These are phyloP conservation scores for Otus sunia DNA, from an alignment of 2,113 vertebrate species.

Conservation along the genomic window DNA sequence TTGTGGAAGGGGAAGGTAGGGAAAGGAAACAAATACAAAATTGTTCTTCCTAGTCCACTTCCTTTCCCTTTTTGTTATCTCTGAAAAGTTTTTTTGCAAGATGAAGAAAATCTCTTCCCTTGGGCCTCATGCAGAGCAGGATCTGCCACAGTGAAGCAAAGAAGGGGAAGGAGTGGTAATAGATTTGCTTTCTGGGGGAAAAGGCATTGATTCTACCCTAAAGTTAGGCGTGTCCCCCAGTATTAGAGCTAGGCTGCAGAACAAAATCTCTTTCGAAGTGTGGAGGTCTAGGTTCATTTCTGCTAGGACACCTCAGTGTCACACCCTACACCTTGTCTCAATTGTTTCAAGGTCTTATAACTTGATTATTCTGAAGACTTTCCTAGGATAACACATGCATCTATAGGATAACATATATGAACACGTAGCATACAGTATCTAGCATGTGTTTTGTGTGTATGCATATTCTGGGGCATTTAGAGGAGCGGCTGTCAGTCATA, in stretches of 20 bases:
- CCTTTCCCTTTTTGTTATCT: not conserved
- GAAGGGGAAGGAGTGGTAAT: not conserved
- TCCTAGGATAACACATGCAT: not conserved
- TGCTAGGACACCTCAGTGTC: not conserved
- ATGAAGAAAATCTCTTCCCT: not conserved
- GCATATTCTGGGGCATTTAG: not conserved
- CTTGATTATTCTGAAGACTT: not conserved
- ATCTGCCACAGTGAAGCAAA: not conserved
- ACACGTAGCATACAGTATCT: not conserved
- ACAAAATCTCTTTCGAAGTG: not conserved
- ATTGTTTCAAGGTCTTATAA: not conserved
- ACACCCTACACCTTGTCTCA: not conserved
- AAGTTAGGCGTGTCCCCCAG: not conserved
- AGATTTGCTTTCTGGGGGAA: not conserved
- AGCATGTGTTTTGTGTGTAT: not conserved
- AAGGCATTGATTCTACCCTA: not conserved
- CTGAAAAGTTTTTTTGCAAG: not conserved
- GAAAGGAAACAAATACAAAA: not conserved
- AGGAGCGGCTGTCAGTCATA: not conserved
- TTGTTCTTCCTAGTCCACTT: not conserved
- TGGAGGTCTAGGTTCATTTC: not conserved
- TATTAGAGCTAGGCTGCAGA: not conserved
- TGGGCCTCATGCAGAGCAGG: not conserved
- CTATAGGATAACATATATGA: not conserved
- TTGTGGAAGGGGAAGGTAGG: not conserved